Percentiles rank a stretch among this genome's conserved stretches.
Evolutionary conservation across 2,113 vertebrate species (phyloP).

Genomic region (Datnioides undecimradiatus): DNA sequence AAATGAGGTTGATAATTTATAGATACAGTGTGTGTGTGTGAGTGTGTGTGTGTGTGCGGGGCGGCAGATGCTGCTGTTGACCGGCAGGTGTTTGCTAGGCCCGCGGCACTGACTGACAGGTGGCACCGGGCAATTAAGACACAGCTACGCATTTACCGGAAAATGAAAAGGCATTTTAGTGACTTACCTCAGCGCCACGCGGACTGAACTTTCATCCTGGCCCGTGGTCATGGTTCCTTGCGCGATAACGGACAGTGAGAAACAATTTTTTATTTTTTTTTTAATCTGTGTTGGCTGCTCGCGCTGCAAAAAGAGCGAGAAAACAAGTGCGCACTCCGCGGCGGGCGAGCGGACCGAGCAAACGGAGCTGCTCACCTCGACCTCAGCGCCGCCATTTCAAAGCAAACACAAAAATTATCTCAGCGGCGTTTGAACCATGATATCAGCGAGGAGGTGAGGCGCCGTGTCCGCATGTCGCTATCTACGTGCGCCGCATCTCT

Average conservation of each 20-base stretch:
- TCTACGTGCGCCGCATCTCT: slow-evolving; percentile 50
- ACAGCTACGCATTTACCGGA: slow-evolving; percentile 29
- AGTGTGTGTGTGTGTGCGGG: neutral
- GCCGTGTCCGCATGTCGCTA: slow-evolving; percentile 25
- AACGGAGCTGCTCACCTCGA: slow-evolving; percentile 56
- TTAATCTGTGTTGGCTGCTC: slow-evolving; percentile 12
- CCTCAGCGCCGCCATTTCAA: slow-evolving; percentile 59
- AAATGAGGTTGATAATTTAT: slow-evolving; percentile 13
- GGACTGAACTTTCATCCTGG: slow-evolving; percentile 93
- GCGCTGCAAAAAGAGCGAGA: slow-evolving; percentile 2
- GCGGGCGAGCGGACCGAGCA: slow-evolving; percentile 16
- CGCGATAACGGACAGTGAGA: neutral
- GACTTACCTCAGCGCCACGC: slow-evolving; percentile 93
- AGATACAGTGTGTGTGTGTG: neutral
- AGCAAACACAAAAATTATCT: slow-evolving; percentile 4
- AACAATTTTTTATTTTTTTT: too few relatives aligned
- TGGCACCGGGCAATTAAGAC: slow-evolving; percentile 45
- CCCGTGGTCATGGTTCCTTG: slow-evolving; percentile 85
- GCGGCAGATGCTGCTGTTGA: slow-evolving; percentile 34
- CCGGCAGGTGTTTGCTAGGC: slow-evolving; percentile 41
- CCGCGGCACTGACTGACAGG: slow-evolving; percentile 67
- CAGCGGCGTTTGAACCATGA: neutral
- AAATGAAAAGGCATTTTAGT: neutral
- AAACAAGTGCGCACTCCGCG: slow-evolving; percentile 50
- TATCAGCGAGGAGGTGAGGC: neutral